These are phyloP conservation scores for Micropterix aruncella DNA, from an alignment of 2,888 invertebrate species.

Conservation along the genomic window DNA sequence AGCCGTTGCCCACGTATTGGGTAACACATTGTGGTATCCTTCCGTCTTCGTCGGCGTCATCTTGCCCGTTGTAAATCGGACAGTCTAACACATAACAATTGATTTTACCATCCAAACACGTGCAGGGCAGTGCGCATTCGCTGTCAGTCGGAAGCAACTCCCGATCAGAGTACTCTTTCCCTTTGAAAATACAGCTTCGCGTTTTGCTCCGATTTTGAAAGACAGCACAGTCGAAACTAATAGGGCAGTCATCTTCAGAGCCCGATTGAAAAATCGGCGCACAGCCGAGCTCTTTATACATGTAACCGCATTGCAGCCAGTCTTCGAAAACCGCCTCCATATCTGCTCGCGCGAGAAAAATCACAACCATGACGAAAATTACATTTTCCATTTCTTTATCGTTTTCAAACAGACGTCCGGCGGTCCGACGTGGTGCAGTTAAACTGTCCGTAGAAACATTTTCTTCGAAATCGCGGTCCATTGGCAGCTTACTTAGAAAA, in stretches of 20 bases:
- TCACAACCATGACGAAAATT: no score
- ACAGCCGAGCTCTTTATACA: not conserved
- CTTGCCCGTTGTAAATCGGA: no score
- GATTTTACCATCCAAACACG: not conserved
- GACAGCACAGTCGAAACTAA: not conserved
- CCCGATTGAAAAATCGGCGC: slow-evolving; percentile 9
- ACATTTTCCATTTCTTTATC: no score
- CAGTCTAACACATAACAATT: not conserved
- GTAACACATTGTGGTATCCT: not conserved
- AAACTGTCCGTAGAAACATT: no score
- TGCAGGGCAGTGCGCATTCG: not conserved
- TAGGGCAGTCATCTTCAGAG: not conserved
- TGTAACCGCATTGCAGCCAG: not conserved
- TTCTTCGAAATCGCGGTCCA: no score
- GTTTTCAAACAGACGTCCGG: no score
- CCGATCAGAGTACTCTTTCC: not conserved
- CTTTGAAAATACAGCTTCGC: not conserved
- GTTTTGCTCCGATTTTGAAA: not conserved
- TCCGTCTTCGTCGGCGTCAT: not conserved
- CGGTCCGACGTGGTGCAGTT: no score
- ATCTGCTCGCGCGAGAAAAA: no score
- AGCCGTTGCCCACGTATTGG: not conserved
- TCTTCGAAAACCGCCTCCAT: not conserved
- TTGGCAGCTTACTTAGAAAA: no score
- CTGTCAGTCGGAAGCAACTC: not conserved